phyloP scores from a whole-genome alignment of 2,113 vertebrate genomes.

The Petrocephalus zakoni region DNA sequence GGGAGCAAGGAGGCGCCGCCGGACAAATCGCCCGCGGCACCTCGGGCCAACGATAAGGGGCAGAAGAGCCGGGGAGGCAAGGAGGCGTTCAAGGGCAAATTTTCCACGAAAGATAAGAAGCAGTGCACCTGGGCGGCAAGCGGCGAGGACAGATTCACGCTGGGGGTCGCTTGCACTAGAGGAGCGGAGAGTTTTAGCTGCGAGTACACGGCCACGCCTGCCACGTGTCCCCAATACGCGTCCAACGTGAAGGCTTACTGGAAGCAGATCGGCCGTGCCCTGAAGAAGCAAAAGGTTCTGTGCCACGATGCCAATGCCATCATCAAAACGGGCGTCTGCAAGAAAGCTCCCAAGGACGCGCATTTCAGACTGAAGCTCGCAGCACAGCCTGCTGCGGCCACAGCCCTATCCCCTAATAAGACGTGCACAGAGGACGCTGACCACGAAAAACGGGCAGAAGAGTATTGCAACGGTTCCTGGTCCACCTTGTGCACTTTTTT shows the following conservation, averaged over 20 bases:
- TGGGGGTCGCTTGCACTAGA: conserved; percentile 60
- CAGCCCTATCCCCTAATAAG: not conserved
- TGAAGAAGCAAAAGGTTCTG: conserved; percentile 64
- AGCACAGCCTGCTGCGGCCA: not conserved
- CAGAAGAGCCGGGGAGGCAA: conserved; percentile 35
- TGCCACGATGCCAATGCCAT: conserved; percentile 59
- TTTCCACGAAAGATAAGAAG: conserved; percentile 54
- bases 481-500: conserved; percentile 71
- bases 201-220: conserved; percentile 65
- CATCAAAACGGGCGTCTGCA: conserved; percentile 69
- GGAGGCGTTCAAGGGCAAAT: conserved; percentile 56
- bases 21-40: not conserved
- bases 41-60: conserved; percentile 22
- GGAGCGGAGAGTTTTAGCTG: conserved; percentile 53
- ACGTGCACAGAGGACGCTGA: conserved; percentile 49
- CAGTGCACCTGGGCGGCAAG: conserved; percentile 66
- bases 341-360: conserved; percentile 59
- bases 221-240: conserved; percentile 56
- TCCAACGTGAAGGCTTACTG: conserved; percentile 62
- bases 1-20: not conserved
- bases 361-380: conserved; percentile 60
- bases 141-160: conserved; percentile 24
- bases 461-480: conserved; percentile 71
- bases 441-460: conserved; percentile 59
- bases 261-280: conserved; percentile 68